phyloP scores from a whole-genome alignment of 2,797 vertebrate genomes.

The Margarornis squamiger region DNA sequence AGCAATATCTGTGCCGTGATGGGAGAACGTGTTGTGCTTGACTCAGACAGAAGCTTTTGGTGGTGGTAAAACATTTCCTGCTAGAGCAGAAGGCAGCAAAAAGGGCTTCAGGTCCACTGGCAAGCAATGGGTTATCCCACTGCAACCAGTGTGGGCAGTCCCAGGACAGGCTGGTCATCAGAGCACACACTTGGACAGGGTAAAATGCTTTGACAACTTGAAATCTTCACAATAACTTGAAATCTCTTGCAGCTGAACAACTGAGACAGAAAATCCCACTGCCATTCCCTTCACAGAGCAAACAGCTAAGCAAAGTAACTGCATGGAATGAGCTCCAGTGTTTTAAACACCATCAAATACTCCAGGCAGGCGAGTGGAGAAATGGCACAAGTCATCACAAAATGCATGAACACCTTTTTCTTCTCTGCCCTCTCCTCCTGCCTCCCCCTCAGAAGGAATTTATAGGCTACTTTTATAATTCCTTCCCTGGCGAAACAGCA shows the following conservation, averaged over 20 bases:
- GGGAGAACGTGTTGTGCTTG: background rate
- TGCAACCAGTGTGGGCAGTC: background rate
- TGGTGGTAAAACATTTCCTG: background rate
- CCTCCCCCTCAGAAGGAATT: background rate
- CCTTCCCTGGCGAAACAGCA: background rate
- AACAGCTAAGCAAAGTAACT: background rate
- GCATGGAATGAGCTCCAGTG: background rate
- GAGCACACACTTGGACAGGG: background rate
- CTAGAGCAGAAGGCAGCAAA: background rate
- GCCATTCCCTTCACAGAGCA: background rate
- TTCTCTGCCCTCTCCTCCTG: background rate
- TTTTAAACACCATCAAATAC: background rate
- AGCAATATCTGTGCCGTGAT: background rate
- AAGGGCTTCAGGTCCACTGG: background rate
- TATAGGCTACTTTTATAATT: background rate
- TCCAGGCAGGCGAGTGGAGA: background rate
- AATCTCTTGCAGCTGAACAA: background rate
- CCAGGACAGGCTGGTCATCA: background rate
- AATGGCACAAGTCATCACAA: background rate
- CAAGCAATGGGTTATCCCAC: background rate
- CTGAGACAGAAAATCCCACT: background rate
- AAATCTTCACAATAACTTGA: background rate
- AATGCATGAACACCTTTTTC: background rate
- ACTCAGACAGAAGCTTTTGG: background rate
- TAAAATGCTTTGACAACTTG: background rate